Percentiles rank a stretch among this genome's conserved stretches.
Conservation (phyloP, 2,113 vertebrate genomes). For the Numida meleagris region DNA sequence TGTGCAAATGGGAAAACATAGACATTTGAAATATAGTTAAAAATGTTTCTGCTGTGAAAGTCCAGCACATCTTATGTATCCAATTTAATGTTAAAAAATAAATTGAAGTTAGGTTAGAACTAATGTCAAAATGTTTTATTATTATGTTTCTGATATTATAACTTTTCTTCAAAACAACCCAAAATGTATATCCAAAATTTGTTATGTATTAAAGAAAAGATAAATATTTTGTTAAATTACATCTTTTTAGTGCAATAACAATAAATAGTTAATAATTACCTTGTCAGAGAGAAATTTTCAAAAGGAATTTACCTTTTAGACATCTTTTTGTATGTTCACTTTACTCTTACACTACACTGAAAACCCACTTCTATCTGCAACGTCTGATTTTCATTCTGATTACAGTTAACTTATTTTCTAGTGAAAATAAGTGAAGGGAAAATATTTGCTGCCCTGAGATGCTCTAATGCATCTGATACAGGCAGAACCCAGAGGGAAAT, state of each 20-base stretch:
- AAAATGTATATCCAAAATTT: not conserved
- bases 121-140: not conserved
- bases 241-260: not conserved
- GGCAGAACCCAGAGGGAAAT: not conserved
- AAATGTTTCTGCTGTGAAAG: not conserved
- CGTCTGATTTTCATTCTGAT: not conserved
- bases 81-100: not conserved
- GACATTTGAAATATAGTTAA: not conserved
- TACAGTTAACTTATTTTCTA: not conserved
- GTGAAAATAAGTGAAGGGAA: not conserved
- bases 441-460: not conserved
- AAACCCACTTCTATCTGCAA: not conserved
- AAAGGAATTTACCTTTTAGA: not conserved
- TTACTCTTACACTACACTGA: not conserved
- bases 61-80: fast-evolving
- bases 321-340: not conserved
- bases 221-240: not conserved
- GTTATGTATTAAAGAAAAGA: not conserved
- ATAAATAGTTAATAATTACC: not conserved
- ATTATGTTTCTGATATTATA: not conserved
- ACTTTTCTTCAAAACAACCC: not conserved
- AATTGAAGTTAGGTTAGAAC: not conserved
- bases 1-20: not conserved
- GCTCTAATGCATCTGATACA: not conserved
- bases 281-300: fast-evolving